Percentiles rank a stretch among this genome's conserved stretches.
Conservation (phyloP, 2,113 vertebrate species). For the Larimichthys polyactis region DNA sequence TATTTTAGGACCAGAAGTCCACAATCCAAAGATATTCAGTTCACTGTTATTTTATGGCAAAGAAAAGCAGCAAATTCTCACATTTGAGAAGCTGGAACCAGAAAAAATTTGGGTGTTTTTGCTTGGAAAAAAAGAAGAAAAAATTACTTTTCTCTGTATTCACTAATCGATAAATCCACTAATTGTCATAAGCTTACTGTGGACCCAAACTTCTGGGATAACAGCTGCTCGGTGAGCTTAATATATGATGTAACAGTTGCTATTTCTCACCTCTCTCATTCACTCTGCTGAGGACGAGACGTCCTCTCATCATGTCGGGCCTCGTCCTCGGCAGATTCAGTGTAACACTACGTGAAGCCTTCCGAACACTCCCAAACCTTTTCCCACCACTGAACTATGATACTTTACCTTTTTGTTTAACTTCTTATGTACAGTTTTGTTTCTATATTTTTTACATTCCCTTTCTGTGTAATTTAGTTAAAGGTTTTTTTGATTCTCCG, state of each 20-base stretch:
- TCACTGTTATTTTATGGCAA: background rate
- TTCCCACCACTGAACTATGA: constrained; percentile 22
- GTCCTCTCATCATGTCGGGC: constrained; percentile 4
- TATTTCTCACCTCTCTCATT: background rate
- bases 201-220: background rate
- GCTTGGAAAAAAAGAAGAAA: background rate
- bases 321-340: constrained; percentile 33
- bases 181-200: background rate
- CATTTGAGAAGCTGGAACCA: background rate
- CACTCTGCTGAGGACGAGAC: constrained; percentile 1
- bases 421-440: constrained; percentile 60
- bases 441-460: constrained; percentile 61
- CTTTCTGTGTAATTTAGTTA: constrained; percentile 48
- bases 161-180: background rate
- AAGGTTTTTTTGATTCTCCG: constrained; percentile 43
- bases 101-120: background rate
- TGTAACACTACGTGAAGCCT: constrained; percentile 35
- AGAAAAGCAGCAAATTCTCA: background rate
- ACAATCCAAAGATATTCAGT: background rate
- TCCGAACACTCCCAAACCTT: constrained; percentile 17
- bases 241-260: background rate
- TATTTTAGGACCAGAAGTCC: background rate
- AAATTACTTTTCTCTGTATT: accelerated
- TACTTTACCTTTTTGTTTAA: constrained; percentile 47
- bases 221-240: too few relatives aligned